Evolutionary conservation across 2,888 invertebrate genomes (phyloP), one percentile per base, ranked within the genome.

Genomic region (Eremobia ochroleuca): DNA sequence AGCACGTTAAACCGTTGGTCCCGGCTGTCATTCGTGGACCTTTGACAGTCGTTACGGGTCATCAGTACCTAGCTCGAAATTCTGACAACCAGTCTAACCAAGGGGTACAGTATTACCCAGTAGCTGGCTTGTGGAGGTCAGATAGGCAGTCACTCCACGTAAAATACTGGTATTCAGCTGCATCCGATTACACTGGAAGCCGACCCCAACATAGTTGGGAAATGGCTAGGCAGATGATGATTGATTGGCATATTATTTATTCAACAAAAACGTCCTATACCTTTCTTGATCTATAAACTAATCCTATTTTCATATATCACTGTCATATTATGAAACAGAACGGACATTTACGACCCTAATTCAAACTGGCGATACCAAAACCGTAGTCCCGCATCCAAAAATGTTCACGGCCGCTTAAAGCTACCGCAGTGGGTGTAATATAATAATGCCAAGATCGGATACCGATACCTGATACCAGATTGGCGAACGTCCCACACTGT

Each of bases 371-470:
- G 81, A 84, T 77, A 77, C 89, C 91, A 87, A 87, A 88, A 87
- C 81, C 34, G 85, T 83, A 83, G 77, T 73, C 80, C 77, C 82
- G 73, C 66, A 64, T 79, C 89, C 88, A 81, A 86, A 91, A 90
- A 83, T 73, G 87, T 82, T 78, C 85, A 80, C 72, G 85, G 86
- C 74, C 87, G 76, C 83, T 80, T 73, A 69, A 79, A 86, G 86
- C 75, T 66, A 81, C 75, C 82, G 79, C 69, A 78, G 92, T 87
- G 90, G 90, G 86, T 79, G 88, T 81, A 81, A 81, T 81, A 68
- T 85, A 79, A 86, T 86, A 88, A 80, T 76, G 74, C 84, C 83
- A 83, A 88, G 87, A 88, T 89, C 82, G 89, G 84, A 79, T 83
- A 80, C 85, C 77, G 86, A 85, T 85, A 78, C 76, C 76, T 75